phyloP scores from a whole-genome alignment of 2,797 vertebrate species.

The Rhodeus uyekii region DNA sequence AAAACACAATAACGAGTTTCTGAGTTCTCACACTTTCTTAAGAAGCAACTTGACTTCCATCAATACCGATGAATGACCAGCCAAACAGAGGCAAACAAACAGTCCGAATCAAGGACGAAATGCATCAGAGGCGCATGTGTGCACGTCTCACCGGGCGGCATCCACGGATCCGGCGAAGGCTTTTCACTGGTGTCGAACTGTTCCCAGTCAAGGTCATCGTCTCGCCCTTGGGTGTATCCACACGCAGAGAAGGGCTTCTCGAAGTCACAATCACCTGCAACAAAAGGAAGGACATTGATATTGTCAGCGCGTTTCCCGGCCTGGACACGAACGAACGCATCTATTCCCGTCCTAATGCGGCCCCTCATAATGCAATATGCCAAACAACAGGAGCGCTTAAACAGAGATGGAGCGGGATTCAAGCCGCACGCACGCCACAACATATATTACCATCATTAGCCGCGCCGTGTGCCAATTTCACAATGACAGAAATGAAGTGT shows the following conservation, averaged over 20 bases:
- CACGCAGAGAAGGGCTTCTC: slow-evolving; percentile 88
- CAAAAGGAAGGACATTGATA: slow-evolving; percentile 64
- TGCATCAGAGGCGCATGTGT: too few species aligned
- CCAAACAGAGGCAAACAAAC: too few species aligned
- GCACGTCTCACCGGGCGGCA: slow-evolving; percentile 91
- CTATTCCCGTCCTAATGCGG: slow-evolving; percentile 63
- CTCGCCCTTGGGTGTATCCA: slow-evolving; percentile 93
- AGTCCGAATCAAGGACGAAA: too few species aligned
- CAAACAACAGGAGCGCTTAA: slow-evolving; percentile 77
- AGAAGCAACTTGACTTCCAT: too few species aligned
- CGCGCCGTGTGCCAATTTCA: slow-evolving; percentile 74
- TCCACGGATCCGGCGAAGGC: slow-evolving; percentile 85
- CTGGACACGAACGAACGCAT: slow-evolving; percentile 71
- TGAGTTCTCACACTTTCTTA: too few species aligned
- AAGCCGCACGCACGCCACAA: slow-evolving; percentile 67
- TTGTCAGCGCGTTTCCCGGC: slow-evolving; percentile 62
- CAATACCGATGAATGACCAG: too few species aligned
- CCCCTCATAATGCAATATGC: slow-evolving; percentile 75
- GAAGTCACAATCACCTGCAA: slow-evolving; percentile 92
- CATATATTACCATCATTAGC: slow-evolving; percentile 80
- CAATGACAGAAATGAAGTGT: slow-evolving; percentile 79
- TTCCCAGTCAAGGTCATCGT: slow-evolving; percentile 96
- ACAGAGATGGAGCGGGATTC: slow-evolving; percentile 78
- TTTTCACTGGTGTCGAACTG: slow-evolving; percentile 85
- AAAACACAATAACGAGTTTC: too few species aligned